Base-by-base conservation (phyloP, 1,140 invertebrate genomes). In the Penaeus japonicus region DNA sequence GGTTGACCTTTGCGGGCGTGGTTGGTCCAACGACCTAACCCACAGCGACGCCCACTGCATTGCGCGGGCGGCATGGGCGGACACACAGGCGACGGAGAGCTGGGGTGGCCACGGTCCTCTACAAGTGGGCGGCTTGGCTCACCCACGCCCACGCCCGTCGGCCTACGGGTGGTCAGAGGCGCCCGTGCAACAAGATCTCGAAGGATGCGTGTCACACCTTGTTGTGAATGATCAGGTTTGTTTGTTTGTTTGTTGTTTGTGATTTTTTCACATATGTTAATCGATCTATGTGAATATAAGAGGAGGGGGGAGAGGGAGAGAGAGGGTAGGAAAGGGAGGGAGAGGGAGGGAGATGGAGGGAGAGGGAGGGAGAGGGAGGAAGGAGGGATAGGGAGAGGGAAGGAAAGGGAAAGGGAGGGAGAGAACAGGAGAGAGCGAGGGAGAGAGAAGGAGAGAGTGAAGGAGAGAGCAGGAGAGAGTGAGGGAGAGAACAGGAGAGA, bases 51-150 rank as follows among this genome's bases (percentile, higher is more conserved):
- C 12, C 15, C 85, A 86, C 35, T 86, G 85, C 57, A 62, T 86
- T 24, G 85, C 85, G 4, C 53, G 85, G 39, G 27, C 75, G 18
- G 18, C 75, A 0, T 86, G 85, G 85, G 17, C 2, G 39, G 57
- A 86, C 27, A 20, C 32, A 1, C 55, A 27, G 2, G 57, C 24
- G 0, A 86, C 75, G 5, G 85, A 86, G 17, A 62, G 85, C 15
- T 86, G 85, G 85, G 65, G 53, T n/a, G 65, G 85, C 32, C 59
- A 77, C n/a, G 77, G 78, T 24, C 85, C 85, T 57, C 57, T 86
- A 32, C 85, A 86, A 54, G 24, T 86, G 18, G 85, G 85, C 20
- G 85, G 85, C 4, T 39, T 86, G 20, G 85, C 77, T 0, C 85
- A 86, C n/a, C 85, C 77, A 27, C 62, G 79, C 77, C 85, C 85